Percentiles rank a stretch among this genome's conserved stretches.
These are phyloP conservation scores for Scarus forsteni DNA, from an alignment of 2,797 vertebrate species.

Conservation along the genomic window DNA sequence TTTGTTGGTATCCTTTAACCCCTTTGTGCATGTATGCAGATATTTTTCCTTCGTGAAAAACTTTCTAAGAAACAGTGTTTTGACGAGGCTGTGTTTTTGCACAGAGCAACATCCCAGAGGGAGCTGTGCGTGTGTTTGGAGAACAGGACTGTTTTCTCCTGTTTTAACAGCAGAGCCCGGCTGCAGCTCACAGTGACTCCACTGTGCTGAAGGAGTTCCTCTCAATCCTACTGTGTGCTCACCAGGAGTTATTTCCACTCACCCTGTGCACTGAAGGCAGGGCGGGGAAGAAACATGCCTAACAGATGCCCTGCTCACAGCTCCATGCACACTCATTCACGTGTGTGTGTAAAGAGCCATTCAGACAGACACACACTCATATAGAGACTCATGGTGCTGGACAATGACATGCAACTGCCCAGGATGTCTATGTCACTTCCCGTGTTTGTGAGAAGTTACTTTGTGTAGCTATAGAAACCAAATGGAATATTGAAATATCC, in stretches of 20 bases:
- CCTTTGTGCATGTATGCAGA: constrained; percentile 23
- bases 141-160: constrained; percentile 69
- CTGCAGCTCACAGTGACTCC: constrained; percentile 72
- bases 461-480: constrained; percentile 77
- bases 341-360: constrained; percentile 41
- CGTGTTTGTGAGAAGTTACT: constrained; percentile 78
- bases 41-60: constrained; percentile 44
- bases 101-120: constrained; percentile 57
- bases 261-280: constrained; percentile 45
- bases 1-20: constrained; percentile 3
- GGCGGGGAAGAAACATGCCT: constrained; percentile 59
- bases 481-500: constrained; percentile 71
- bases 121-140: constrained; percentile 62
- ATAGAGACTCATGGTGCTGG: constrained; percentile 50
- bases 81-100: constrained; percentile 59
- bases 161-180: constrained; percentile 62
- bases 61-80: constrained; percentile 50
- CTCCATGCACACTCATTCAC: constrained; percentile 41
- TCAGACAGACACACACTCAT: constrained; percentile 27
- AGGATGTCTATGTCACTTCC: constrained; percentile 82
- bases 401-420: constrained; percentile 75
- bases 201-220: constrained; percentile 67
- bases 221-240: constrained; percentile 80
- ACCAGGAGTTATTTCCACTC: constrained; percentile 72
- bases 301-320: constrained; percentile 51